Conservation (phyloP, 2,888 invertebrate genomes). For the Drosophila multiciliata region DNA sequence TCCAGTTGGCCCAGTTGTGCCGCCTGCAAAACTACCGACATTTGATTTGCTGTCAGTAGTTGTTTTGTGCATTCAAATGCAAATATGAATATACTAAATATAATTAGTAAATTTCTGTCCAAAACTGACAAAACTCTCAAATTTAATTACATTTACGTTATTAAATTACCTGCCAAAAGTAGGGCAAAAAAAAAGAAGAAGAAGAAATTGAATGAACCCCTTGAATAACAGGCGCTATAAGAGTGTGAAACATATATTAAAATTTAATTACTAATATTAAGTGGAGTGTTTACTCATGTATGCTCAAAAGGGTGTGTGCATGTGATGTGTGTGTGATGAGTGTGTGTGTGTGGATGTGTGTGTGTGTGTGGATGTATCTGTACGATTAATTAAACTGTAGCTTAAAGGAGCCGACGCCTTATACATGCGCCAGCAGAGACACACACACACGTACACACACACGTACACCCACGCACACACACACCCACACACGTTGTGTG, state of each 20-base stretch:
- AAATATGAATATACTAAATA: slow-evolving; percentile 42
- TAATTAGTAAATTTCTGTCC: slow-evolving; percentile 58
- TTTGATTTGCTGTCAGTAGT: slow-evolving; percentile 41
- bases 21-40: slow-evolving; percentile 47
- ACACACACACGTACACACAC: background rate
- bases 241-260: slow-evolving; percentile 32
- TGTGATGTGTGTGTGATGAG: slow-evolving; percentile 14
- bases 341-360: slow-evolving; percentile 3
- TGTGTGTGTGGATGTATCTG: background rate
- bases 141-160: slow-evolving; percentile 10
- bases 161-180: background rate
- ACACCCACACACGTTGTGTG: slow-evolving; percentile 15
- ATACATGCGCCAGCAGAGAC: no score
- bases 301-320: slow-evolving; percentile 20
- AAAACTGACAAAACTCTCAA: background rate
- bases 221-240: slow-evolving; percentile 1
- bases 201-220: no score
- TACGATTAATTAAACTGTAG: slow-evolving; percentile 18
- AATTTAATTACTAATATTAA: slow-evolving; percentile 64
- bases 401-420: slow-evolving; percentile 13
- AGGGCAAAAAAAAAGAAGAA: background rate
- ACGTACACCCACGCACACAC: no score
- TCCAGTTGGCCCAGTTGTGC: slow-evolving; percentile 31
- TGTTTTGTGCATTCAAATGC: slow-evolving; percentile 56
- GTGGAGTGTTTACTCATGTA: slow-evolving; percentile 40